A percentile compares a stretch with the other conserved stretches of the same genome.
phyloP scores from a whole-genome alignment of 1,140 invertebrate genomes.

The Maconellicoccus hirsutus region DNA sequence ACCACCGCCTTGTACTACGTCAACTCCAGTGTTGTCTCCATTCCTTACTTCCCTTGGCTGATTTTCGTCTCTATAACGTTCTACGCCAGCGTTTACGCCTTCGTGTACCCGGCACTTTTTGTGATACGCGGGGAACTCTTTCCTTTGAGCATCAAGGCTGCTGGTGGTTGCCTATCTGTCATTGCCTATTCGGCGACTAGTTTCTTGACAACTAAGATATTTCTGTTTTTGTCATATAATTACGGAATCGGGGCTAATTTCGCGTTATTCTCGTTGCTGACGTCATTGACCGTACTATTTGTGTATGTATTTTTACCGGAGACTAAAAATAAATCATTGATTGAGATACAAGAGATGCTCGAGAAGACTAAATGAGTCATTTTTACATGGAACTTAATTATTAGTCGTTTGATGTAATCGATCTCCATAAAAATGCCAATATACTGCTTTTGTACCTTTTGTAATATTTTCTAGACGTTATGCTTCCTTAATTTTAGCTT shows the following conservation, averaged over 20 bases:
- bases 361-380: background rate
- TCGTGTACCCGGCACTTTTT: conserved; percentile 43
- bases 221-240: conserved; percentile 42
- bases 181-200: conserved; percentile 36
- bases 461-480: too few species aligned
- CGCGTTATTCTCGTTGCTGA: conserved; percentile 63
- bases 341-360: conserved; percentile 50
- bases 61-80: background rate
- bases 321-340: conserved; percentile 64
- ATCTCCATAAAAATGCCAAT: too few species aligned
- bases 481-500: too few species aligned
- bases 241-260: conserved; percentile 60
- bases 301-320: conserved; percentile 57
- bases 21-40: conserved; percentile 32
- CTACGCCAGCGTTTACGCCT: conserved; percentile 31
- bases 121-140: conserved; percentile 47
- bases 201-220: conserved; percentile 67
- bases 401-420: too few species aligned
- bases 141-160: conserved; percentile 46
- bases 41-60: background rate
- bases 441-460: too few species aligned
- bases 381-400: too few species aligned
- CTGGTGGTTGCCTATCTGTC: conserved; percentile 39
- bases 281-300: conserved; percentile 44
- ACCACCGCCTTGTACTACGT: conserved; percentile 38